Base-by-base conservation (phyloP, 1,140 invertebrate genomes). In the Diorhabda elongata region DNA sequence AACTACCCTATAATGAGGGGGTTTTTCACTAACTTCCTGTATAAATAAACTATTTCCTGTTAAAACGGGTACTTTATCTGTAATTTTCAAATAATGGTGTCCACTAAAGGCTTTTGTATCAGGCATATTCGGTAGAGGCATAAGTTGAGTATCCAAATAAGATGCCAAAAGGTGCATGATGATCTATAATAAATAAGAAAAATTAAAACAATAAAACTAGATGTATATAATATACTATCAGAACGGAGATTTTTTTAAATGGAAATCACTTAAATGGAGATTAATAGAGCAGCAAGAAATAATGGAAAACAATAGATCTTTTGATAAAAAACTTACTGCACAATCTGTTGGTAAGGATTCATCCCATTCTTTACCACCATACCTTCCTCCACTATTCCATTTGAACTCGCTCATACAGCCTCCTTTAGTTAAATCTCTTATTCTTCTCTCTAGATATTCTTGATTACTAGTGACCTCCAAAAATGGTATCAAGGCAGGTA, bases 121-220 rank as follows among this genome's bases (percentile, higher is more conserved):
- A 5, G 91, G 90, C 75, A 83, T 82, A 81, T 89, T 90, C 0
- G 91, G 88, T 58, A 93, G 84, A 3, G 90, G 88, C 75, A 92
- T 88, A 4, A 95, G 79, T 78, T 92, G 88, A 3, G 89, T 89
- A 76, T 95, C 92, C 82, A 95, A 83, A 76, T 95, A 95, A 3
- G 89, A 88, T 61, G 90, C 90, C 58, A 94, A 85, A 58, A 93
- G 78, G 82, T 94, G 92, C 86, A 94, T 91, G n/a, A 94, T 82
- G 73, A 94, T 87, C 90, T 93, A 77, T 61, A 84, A 26, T 26
- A 26, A 26, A 26, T 26, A 26, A 26, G 26, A 26, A 26, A 26
- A 26, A 26, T 26, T 26, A 26, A 26, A 26, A 26, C 26, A 26
- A 26, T 26, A 26, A 26, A 26, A 26, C 26, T 26, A 26, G 1